Evolutionary conservation across 2,888 invertebrate genomes (phyloP), one percentile per base, ranked within the genome.

Genomic region (Caenorhabditis sp.): DNA sequence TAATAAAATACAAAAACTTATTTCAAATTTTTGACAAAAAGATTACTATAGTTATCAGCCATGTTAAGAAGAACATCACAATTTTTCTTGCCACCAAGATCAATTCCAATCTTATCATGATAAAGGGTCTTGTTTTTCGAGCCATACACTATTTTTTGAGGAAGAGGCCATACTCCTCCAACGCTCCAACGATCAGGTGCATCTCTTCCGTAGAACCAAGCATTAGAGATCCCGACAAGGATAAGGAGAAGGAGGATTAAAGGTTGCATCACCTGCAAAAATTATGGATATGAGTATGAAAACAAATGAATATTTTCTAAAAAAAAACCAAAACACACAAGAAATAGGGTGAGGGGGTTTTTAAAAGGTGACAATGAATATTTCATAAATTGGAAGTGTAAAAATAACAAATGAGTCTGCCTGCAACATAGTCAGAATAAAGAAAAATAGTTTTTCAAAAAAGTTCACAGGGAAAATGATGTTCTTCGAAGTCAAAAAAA

Each of bases 151-250:
- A 85, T 81, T 62, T 84, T 70, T 49, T 80, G 80, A 1, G 85
- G 85, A 14, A 85, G 74, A 1, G 85, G 85, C 81, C 83, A 85
- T 8, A 85, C 80, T 52, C 77, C 81, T 59, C 81, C 81, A 27
- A 70, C 69, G 31, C 72, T 76, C 81, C 81, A 81, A 12, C 78
- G 63, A 70, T 78, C 76, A 20, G 81, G 78, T 5, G 61, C 71
- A 54, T 81, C 81, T 27, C 81, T 63, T 20, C 77, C 78, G 59
- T 81, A 81, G 60, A 77, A 81, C 81, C 78, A 81, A 23, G 76
- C 74, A 57, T 38, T 3, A 10, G 68, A 38, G 36, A 63, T 12
- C 2, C 58, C 25, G 36, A 56, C 1, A 27, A 20, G n/a, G 2
- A 56, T 64, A 36, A 57, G 38, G 61, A 70, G 52, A 20, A 70